These are phyloP conservation scores for Drosophila littoralis DNA, from an alignment of 1,140 invertebrate genomes.

Conservation along the genomic window DNA sequence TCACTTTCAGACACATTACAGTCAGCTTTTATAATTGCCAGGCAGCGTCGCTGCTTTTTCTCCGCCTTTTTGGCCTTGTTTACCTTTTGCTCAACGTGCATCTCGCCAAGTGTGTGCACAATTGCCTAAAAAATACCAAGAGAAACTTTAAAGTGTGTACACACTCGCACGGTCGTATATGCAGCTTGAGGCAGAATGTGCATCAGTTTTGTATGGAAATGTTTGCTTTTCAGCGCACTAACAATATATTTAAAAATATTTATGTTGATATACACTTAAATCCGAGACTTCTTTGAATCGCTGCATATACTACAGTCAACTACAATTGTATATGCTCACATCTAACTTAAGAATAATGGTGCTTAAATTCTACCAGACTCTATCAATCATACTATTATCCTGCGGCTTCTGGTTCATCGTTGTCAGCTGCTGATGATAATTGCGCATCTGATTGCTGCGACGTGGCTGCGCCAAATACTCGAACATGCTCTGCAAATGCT, in stretches of 20 bases:
- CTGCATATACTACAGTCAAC: background rate
- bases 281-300: background rate
- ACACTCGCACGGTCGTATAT: background rate
- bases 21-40: conserved; percentile 70
- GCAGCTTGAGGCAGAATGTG: too few relatives aligned
- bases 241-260: conserved; percentile 2
- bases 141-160: conserved; percentile 19
- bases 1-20: conserved; percentile 70
- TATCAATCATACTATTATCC: conserved; percentile 83
- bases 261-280: conserved; percentile 8
- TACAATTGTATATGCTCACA: conserved; percentile 30
- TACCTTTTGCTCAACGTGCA: conserved; percentile 67
- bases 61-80: conserved; percentile 72
- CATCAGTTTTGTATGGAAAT: conserved; percentile 11
- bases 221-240: background rate
- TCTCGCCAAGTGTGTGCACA: conserved; percentile 15
- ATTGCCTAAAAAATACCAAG: conserved; percentile 25
- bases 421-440: conserved; percentile 87
- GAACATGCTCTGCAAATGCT: conserved; percentile 98
- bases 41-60: conserved; percentile 69
- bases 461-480: conserved; percentile 95
- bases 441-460: conserved; percentile 88
- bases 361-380: conserved; percentile 74
- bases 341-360: conserved; percentile 17
- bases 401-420: conserved; percentile 82